Evolutionary conservation across 2,888 invertebrate genomes (phyloP), one percentile per base, ranked within the genome.

Genomic region (Ochlodes sylvanus): DNA sequence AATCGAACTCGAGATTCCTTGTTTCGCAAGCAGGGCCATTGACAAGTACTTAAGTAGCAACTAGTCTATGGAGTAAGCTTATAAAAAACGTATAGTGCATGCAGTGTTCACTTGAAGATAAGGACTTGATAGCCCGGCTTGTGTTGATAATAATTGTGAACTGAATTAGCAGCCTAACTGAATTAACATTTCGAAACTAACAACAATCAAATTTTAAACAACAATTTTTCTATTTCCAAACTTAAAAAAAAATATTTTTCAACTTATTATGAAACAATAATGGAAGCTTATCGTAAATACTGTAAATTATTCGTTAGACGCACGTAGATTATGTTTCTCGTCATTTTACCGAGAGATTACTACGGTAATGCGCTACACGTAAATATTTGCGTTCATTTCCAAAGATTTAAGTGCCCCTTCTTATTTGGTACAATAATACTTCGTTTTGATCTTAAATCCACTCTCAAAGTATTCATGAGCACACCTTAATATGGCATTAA

Each of bases 401-500:
- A 19, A 56, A 62, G 41, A 68, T 62, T 62, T 68, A 68, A 68
- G 56, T 34, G 27, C 62, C 68, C 68, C 67, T 55, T 44, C 62
- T 56, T 66, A 66, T 62, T 62, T 56, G 61, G 55, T 67, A 66
- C 73, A 47, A 42, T 58, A 65, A 65, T 65, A 65, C 68, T 63
- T 58, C 63, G 63, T 63, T 63, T 70, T 65, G 60, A 70, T 70
- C 67, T 70, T 63, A 62, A 64, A 69, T 71, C 67, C 69, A 70
- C 68, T 70, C 71, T 60, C 68, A 70, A 65, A 69, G 57, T 68
- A 68, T 63, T 68, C 68, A 63, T 63, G 58, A 58, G 70, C 60
- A 58, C 60, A 68, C 64, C 65, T 64, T 73, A 71, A 73, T 70
- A 72, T 69, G 70, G 64, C 69, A 71, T 73, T 75, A 75, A 76